Base-by-base conservation (phyloP, 2,888 invertebrate species). In the Vanessa cardui region DNA sequence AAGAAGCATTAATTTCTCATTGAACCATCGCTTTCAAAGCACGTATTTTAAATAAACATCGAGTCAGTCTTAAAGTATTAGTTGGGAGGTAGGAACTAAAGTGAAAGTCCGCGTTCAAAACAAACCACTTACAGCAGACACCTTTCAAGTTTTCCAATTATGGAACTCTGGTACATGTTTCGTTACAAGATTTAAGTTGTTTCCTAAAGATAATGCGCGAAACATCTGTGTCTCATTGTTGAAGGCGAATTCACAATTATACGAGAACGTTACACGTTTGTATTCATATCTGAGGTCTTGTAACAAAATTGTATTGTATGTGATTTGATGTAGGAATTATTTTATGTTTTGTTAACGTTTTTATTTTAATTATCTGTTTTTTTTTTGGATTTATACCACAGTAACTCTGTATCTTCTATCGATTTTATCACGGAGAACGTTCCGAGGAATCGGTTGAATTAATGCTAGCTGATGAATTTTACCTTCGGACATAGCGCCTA, bases 81-180 rank as follows among this genome's bases (percentile, higher is more conserved):
- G 49, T 16, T 20, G 18, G 21, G 44, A 49, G 58, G 26, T 52
- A 31, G 54, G 47, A 65, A 65, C 64, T 62, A 67, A 67, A 63
- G 33, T 46, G 49, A 56, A 56, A 62, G 49, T 52, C 64, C 52
- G 59, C 60, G 59, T 69, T 18, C 49, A 44, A 50, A 60, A 58
- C 62, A 60, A 56, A 26, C 15, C 58, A 61, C 61, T 47, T 44
- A 65, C 62, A 62, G 56, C 60, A 63, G 76, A 76, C 84, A 87
- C 86, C 86, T 87, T 86, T 85, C 80, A 87, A 89, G 86, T 88
- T 86, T 86, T 83, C 87, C 85, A 88, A 88, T 88, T 88, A 87
- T 79, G 78, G 76, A 77, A 80, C 79, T 84, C 59, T 80, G 72
- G 73, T 74, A 76, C 79, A 82, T 81, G 82, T 82, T 83, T 77